Conservation (phyloP, 2,113 vertebrate genomes). For the Falco punctatus region DNA sequence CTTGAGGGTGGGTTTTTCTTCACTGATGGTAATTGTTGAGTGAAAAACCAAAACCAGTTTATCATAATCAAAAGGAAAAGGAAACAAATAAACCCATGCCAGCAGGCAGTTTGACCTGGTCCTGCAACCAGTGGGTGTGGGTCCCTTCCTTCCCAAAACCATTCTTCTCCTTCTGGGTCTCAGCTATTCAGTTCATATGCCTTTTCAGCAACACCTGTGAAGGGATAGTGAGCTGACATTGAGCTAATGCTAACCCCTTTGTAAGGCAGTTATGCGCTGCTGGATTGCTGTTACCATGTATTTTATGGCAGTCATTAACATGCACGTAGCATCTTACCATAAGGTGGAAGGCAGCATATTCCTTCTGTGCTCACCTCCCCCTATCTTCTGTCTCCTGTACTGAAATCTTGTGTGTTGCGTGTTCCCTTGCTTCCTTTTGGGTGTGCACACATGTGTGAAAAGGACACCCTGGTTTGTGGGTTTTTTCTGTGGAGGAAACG, state of each 20-base stretch:
- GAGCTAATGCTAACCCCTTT: background rate
- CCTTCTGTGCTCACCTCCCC: background rate
- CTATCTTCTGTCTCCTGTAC: background rate
- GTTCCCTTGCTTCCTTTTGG: background rate
- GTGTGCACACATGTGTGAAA: fast-evolving
- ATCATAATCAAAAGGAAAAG: slow-evolving; percentile 35
- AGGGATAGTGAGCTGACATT: background rate
- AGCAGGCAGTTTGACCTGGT: slow-evolving; percentile 40
- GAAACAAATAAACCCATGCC: background rate
- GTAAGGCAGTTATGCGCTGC: background rate
- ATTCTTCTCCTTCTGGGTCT: slow-evolving; percentile 5
- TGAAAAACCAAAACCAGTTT: background rate
- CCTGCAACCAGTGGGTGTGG: background rate
- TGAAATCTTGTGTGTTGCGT: background rate
- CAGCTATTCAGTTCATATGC: background rate
- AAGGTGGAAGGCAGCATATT: background rate
- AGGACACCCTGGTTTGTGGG: background rate
- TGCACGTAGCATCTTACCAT: background rate
- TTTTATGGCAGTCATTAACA: background rate
- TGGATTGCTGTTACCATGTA: background rate
- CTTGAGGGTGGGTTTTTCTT: background rate
- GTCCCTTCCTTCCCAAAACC: slow-evolving; percentile 39
- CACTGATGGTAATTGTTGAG: background rate
- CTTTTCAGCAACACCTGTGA: slow-evolving; percentile 38
- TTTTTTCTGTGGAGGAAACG: background rate